Evolutionary conservation across 2,113 vertebrate species (phyloP).

Genomic region (Myanophis thanlyinensis): DNA sequence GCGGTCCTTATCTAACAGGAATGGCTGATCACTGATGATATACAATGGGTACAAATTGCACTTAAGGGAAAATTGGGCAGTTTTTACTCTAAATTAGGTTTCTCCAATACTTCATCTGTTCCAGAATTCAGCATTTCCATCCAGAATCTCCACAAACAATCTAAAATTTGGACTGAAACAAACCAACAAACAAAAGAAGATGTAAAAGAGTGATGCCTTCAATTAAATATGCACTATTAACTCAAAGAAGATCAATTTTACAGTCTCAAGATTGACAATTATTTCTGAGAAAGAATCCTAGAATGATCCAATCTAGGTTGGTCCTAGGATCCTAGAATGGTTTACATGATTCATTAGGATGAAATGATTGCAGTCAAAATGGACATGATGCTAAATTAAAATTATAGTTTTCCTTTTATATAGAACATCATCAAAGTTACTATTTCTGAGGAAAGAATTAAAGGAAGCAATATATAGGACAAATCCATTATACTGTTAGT

Average conservation of each 20-base stretch:
- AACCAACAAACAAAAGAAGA: neutral
- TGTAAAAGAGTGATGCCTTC: neutral
- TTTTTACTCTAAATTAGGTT: neutral
- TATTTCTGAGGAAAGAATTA: neutral
- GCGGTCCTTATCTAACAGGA: neutral
- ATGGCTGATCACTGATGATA: neutral
- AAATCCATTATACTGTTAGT: neutral
- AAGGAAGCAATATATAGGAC: neutral
- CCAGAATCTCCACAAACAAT: neutral
- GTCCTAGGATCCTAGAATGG: neutral
- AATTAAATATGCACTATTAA: neutral
- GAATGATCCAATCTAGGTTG: neutral
- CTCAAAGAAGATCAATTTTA: neutral
- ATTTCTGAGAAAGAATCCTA: neutral
- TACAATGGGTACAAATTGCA: neutral
- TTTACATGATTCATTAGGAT: neutral
- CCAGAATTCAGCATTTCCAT: neutral
- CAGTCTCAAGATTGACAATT: neutral
- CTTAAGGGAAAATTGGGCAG: neutral
- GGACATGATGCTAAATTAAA: neutral
- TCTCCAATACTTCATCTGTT: neutral
- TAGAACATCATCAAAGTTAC: neutral
- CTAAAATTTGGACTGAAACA: neutral
- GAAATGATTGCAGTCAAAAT: neutral
- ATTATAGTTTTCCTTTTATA: neutral